Conservation (phyloP, 2,888 invertebrate genomes). For the Drosophila conformis region DNA sequence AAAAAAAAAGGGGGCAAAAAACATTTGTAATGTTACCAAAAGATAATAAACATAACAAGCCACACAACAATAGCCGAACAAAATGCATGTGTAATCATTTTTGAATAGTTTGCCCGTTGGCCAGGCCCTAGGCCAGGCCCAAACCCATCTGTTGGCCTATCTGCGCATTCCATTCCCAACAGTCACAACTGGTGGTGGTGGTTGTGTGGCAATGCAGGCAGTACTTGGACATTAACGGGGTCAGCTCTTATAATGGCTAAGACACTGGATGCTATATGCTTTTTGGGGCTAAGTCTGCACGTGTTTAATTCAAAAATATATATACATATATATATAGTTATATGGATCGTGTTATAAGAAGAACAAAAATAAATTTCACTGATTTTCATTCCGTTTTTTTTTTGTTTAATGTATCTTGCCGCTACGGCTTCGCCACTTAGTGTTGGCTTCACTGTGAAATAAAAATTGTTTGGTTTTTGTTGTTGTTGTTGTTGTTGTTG, state of each 20-base stretch:
- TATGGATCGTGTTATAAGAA: slow-evolving; percentile 22
- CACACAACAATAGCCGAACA: not conserved
- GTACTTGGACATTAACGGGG: slow-evolving; percentile 64
- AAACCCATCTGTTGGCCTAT: slow-evolving; percentile 23
- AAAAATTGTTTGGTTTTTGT: slow-evolving; percentile 20
- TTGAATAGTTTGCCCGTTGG: slow-evolving; percentile 4
- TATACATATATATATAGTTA: slow-evolving; percentile 3
- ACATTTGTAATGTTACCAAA: not conserved
- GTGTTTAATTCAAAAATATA: slow-evolving; percentile 12
- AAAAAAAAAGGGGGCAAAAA: not conserved
- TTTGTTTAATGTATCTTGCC: slow-evolving; percentile 48
- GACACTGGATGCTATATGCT: slow-evolving; percentile 8
- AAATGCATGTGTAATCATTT: slow-evolving; percentile 21
- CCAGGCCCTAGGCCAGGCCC: slow-evolving; percentile 6
- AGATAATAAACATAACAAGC: not conserved
- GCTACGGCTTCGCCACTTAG: slow-evolving; percentile 66
- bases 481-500: slow-evolving; percentile 17
- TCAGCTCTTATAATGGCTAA: slow-evolving; percentile 43
- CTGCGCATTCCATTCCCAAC: slow-evolving; percentile 46
- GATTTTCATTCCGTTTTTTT: slow-evolving; percentile 57
- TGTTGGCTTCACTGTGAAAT: slow-evolving; percentile 31
- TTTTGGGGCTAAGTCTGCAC: slow-evolving; percentile 11
- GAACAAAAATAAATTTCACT: slow-evolving; percentile 65
- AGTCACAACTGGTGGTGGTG: slow-evolving; percentile 5
- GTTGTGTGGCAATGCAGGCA: slow-evolving; percentile 3